phyloP scores from a whole-genome alignment of 2,888 invertebrate genomes.

The Allygus modestus region DNA sequence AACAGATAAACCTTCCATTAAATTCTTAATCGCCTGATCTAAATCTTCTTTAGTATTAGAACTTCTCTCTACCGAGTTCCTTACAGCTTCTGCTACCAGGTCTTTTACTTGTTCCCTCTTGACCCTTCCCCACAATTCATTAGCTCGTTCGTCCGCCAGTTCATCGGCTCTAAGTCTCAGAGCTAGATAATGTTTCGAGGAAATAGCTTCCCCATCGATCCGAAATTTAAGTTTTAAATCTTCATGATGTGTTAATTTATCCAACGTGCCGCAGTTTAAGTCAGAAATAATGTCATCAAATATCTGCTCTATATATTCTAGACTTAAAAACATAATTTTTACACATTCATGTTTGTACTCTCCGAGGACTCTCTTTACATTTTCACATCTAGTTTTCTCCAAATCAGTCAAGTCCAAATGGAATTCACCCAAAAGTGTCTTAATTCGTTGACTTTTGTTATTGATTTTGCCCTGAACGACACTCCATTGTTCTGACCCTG shows the following conservation, averaged over 20 bases:
- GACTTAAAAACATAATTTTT: not conserved
- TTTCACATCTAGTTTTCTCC: not conserved
- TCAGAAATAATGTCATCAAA: not conserved
- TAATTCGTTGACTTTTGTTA: not conserved
- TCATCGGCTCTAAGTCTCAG: not conserved
- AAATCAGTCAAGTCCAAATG: not conserved
- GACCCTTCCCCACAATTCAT: not conserved
- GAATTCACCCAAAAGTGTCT: not conserved
- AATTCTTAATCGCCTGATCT: not conserved
- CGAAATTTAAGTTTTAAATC: constrained; percentile 1
- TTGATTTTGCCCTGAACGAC: not conserved
- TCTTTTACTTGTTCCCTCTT: not conserved
- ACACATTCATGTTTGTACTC: not conserved
- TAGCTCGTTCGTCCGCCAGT: not conserved
- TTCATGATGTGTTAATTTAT: not conserved
- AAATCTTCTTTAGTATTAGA: not conserved
- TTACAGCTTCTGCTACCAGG: not conserved
- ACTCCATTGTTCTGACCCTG: not conserved
- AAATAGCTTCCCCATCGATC: not conserved
- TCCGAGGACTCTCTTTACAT: not conserved
- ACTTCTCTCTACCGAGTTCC: not conserved
- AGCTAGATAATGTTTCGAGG: not conserved
- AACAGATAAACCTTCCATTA: not conserved
- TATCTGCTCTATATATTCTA: not conserved
- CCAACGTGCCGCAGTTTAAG: not conserved